Evolutionary conservation across 2,888 invertebrate genomes (phyloP), one percentile per base, ranked within the genome.

Genomic region (Acleris laterana): DNA sequence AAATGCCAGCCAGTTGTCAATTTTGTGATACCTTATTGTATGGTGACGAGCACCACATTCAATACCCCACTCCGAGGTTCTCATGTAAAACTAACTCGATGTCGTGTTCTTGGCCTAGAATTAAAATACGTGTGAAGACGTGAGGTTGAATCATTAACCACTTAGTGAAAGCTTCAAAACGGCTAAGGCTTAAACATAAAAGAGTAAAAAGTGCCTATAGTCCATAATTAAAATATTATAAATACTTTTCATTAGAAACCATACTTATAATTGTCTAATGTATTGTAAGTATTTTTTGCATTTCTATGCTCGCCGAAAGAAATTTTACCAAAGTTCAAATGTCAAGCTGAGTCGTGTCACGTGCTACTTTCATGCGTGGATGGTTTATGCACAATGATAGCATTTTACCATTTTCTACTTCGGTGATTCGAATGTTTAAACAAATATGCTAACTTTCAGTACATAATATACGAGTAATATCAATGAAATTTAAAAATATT

Each of bases 321-420:
- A 60, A 50, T 65, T 60, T 65, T 44, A 25, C 28, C 44, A 2
- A 56, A 65, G 65, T 50, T 65, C 65, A 65, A 60, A 60, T 60
- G 60, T 64, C 64, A 60, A 49, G 28, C 17, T 38, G 32, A 48
- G 11, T 48, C 38, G 64, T 63, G 11, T 48, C 48, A 59, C 59
- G 65, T 56, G 55, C 65, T 46, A 65, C 60, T 61, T 65, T 65
- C 28, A 3, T 42, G 2, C 0, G 2, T 42, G 60, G 42, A 56
- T 32, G 65, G 42, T 48, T 53, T 53, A 42, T 59, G n/a, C 59
- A 46, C 5, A 52, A 28, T 46, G 52, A 5, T 17, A 17, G 17
- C 46, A 17, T 38, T 1, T 4, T 38, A 38, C 13, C 13, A 38
- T 13, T 13, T 38, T 13, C 3, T 38, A 13, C 38, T 38, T 38